These are phyloP conservation scores for Drosophila demipolita DNA, from an alignment of 2,888 invertebrate genomes.

Conservation along the genomic window DNA sequence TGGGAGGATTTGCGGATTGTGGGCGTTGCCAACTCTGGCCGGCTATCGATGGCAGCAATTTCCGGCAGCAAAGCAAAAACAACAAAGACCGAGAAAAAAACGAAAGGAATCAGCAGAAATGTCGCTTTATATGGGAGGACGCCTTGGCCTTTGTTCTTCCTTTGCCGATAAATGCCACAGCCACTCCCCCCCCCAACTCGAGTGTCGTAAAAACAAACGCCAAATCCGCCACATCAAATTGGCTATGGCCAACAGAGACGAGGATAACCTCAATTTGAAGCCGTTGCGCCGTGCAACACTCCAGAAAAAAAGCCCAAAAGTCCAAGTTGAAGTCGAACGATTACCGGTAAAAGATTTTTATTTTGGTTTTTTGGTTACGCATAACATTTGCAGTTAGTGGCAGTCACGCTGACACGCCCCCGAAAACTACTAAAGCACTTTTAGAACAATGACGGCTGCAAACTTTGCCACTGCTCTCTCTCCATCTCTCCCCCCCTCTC, in stretches of 20 bases:
- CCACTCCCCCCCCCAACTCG: not conserved
- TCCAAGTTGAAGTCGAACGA: constrained; percentile 30
- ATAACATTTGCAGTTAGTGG: constrained; percentile 67
- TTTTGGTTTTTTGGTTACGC: constrained; percentile 44
- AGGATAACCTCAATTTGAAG: constrained; percentile 65
- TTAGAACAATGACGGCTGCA: constrained; percentile 69
- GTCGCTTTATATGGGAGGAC: constrained; percentile 67
- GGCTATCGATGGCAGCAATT: constrained; percentile 79
- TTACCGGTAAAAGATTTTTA: constrained; percentile 29
- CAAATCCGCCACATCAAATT: constrained; percentile 76
- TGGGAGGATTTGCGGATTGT: constrained; percentile 5
- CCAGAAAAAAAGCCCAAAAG: constrained; percentile 16
- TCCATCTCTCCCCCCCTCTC: not conserved
- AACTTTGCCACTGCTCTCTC: constrained; percentile 31
- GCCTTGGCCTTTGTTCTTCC: constrained; percentile 33
- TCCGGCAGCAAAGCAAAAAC: constrained; percentile 47
- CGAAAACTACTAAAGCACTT: constrained; percentile 58
- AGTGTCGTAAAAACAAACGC: constrained; percentile 76
- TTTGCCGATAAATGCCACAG: not conserved
- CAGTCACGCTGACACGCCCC: constrained; percentile 63
- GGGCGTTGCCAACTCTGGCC: constrained; percentile 42
- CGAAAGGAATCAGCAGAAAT: constrained; percentile 39
- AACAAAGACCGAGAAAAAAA: constrained; percentile 14
- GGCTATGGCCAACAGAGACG: constrained; percentile 47
- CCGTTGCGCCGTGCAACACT: constrained; percentile 40